Conservation (phyloP, 2,888 invertebrate genomes). For the Cephus nigrinus region DNA sequence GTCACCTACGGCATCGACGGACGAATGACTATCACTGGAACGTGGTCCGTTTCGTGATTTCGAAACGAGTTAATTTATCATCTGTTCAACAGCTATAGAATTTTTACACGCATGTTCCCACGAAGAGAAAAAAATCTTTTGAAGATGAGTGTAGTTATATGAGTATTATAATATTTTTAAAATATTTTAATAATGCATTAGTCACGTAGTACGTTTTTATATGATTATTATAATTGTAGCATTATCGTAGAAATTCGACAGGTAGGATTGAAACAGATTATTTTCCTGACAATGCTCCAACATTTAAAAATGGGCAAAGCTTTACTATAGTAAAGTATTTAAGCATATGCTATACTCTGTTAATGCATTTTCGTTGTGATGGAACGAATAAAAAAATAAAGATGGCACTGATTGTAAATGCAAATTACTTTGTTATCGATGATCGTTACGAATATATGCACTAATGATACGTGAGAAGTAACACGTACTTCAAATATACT, state of each 20-base stretch:
- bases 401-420: not conserved
- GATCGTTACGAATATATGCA: not conserved
- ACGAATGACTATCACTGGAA: conserved; percentile 62
- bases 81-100: not conserved
- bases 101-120: not conserved
- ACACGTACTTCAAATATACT: not conserved
- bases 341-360: too few relatives aligned
- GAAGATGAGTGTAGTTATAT: not conserved
- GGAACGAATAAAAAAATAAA: not conserved
- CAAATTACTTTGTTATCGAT: not conserved
- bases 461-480: not conserved
- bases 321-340: too few relatives aligned
- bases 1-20: conserved; percentile 70
- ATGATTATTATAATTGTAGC: not conserved
- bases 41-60: not conserved
- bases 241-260: not conserved
- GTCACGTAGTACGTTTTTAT: not conserved
- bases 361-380: too few relatives aligned
- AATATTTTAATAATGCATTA: not conserved
- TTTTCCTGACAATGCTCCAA: not conserved
- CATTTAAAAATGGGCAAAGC: too few relatives aligned
- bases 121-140: not conserved
- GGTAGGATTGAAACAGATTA: not conserved
- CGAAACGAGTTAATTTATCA: not conserved
- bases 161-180: not conserved